Conservation (phyloP, 92 coral and sea anemone genomes). For the Nematostella vectensis region DNA sequence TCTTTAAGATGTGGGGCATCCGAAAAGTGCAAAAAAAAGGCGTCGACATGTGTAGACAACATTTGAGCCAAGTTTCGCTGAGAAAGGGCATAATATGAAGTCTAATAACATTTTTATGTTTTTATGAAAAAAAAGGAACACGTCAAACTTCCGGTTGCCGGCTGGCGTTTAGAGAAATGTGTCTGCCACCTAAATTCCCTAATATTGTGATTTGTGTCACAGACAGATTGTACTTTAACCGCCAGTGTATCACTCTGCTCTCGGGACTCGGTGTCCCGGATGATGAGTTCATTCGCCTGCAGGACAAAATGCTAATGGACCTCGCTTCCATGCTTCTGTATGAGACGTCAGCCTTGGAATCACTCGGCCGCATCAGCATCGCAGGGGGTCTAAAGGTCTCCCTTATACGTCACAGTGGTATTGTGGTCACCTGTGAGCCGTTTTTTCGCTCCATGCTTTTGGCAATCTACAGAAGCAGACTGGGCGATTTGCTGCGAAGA, state of each 20-base stretch:
- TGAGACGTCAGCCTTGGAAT: constrained; percentile 60
- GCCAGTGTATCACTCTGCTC: constrained; percentile 83
- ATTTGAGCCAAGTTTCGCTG: too few relatives aligned
- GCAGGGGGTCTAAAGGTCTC: constrained; percentile 64
- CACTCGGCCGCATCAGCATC: constrained; percentile 43
- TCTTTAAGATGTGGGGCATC: too few relatives aligned
- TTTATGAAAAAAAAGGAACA: too few relatives aligned
- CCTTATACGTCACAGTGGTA: constrained; percentile 67
- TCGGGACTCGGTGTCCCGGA: constrained; percentile 85
- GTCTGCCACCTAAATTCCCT: too few relatives aligned
- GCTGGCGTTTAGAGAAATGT: too few relatives aligned
- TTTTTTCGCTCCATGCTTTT: constrained; percentile 76
- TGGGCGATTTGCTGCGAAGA: constrained; percentile 66
- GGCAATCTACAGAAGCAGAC: constrained; percentile 79
- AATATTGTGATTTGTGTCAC: too few relatives aligned
- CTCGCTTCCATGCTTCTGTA: constrained; percentile 83
- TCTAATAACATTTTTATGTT: too few relatives aligned
- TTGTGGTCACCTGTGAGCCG: constrained; percentile 80
- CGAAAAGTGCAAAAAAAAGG: too few relatives aligned
- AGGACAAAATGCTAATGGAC: constrained; percentile 83
- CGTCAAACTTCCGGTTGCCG: too few relatives aligned
- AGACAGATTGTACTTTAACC: constrained; percentile 76
- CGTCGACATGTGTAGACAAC: too few relatives aligned
- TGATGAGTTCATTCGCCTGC: constrained; percentile 61
- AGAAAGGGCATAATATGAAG: too few relatives aligned